Percentiles rank a stretch among this genome's conserved stretches.
Evolutionary conservation across 2,113 vertebrate species (phyloP).

Genomic region (Corapipo altera): DNA sequence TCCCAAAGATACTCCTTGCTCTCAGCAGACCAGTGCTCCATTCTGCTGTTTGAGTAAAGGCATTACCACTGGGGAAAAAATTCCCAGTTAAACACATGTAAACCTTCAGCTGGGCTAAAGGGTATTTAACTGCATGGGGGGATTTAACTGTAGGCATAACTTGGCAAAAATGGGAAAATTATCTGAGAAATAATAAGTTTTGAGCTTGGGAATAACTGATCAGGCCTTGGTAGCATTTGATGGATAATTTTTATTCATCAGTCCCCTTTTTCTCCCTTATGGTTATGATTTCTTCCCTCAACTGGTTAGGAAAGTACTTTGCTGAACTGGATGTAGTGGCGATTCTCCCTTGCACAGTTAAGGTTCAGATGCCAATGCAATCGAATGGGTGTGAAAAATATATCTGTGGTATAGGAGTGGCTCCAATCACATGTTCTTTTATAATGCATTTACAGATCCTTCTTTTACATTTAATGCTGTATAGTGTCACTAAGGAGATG

Average conservation of each 20-base stretch:
- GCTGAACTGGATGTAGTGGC: neutral
- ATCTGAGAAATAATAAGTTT: neutral
- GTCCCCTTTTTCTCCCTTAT: neutral
- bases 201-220: neutral
- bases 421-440: neutral
- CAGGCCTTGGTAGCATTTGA: neutral
- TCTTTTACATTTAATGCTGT: neutral
- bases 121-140: neutral
- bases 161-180: neutral
- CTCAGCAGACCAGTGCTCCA: rapidly evolving
- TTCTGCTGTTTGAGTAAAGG: neutral
- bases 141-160: neutral
- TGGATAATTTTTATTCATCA: neutral
- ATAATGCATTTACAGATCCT: neutral
- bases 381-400: neutral
- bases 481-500: neutral
- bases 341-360: neutral
- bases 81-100: neutral
- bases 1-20: neutral
- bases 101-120: neutral
- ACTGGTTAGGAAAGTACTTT: neutral
- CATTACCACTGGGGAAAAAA: neutral
- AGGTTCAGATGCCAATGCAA: neutral
- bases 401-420: neutral
- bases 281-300: neutral